A percentile compares a stretch with the other conserved stretches of the same genome.
phyloP scores from a whole-genome alignment of 2,888 invertebrate species.

The Sepioteuthis lessoniana region DNA sequence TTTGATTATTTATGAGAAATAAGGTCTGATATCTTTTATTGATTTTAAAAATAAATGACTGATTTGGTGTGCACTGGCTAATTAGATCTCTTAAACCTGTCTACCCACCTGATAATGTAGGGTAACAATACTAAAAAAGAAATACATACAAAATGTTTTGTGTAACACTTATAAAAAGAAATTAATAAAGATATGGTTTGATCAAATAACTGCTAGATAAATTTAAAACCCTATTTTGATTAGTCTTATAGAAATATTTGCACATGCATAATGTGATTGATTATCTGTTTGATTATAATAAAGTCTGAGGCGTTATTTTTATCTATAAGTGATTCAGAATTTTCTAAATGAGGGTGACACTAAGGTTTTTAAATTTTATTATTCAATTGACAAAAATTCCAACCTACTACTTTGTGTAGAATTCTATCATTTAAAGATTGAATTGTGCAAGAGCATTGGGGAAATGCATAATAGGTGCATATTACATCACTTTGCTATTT shows the following conservation, averaged over 20 bases:
- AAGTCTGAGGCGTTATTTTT: not conserved
- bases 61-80: too few species aligned
- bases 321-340: not conserved
- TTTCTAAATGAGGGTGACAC: not conserved
- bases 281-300: too few species aligned
- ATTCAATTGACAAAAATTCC: too few species aligned
- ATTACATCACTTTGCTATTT: not conserved
- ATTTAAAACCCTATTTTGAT: not conserved
- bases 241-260: not conserved
- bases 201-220: not conserved
- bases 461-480: not conserved
- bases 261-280: not conserved
- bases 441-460: conserved; percentile 9
- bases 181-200: too few species aligned
- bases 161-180: too few species aligned
- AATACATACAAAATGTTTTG: too few species aligned
- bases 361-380: not conserved
- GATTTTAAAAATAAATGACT: not conserved
- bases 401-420: not conserved
- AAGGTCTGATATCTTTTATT: too few species aligned
- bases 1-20: too few species aligned
- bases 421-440: not conserved
- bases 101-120: too few species aligned
- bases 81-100: too few species aligned
- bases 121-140: too few species aligned